Conservation (phyloP, 1,140 invertebrate genomes). For the Pectinophora gossypiella region DNA sequence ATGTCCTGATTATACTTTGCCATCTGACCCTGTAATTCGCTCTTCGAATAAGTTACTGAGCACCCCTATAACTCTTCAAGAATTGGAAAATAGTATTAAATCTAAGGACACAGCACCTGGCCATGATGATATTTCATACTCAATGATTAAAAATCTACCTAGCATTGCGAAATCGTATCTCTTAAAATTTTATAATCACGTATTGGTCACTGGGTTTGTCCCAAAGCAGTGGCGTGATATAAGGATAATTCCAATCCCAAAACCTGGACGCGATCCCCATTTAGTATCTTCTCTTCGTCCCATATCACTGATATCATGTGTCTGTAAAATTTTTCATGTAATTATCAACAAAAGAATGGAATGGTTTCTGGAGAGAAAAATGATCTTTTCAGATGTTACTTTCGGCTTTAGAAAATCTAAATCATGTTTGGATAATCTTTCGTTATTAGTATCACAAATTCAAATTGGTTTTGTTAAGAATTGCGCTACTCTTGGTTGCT, state of each 20-base stretch:
- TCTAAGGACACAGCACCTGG: slow-evolving; percentile 15
- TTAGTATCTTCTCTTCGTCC: slow-evolving; percentile 24
- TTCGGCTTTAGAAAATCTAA: slow-evolving; percentile 12
- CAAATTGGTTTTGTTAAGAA: slow-evolving; percentile 11
- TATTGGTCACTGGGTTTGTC: slow-evolving; percentile 14
- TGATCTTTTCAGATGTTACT: slow-evolving; percentile 4
- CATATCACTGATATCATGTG: slow-evolving; percentile 32
- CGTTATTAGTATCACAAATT: slow-evolving; percentile 4
- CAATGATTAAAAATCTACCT: slow-evolving; percentile 23
- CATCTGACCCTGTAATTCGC: neutral
- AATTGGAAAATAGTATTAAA: neutral
- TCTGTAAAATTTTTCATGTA: slow-evolving; percentile 26
- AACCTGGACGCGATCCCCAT: slow-evolving; percentile 19
- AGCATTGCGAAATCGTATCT: slow-evolving; percentile 7
- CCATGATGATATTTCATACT: slow-evolving; percentile 25
- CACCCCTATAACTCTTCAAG: neutral
- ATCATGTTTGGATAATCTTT: slow-evolving; percentile 14
- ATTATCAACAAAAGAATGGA: slow-evolving; percentile 17
- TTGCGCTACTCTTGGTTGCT: slow-evolving; percentile 7
- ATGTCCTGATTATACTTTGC: neutral
- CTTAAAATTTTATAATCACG: slow-evolving; percentile 19
- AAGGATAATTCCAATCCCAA: slow-evolving; percentile 40
- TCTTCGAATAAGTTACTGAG: neutral
- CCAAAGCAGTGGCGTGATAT: slow-evolving; percentile 44
- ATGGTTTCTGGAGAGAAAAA: slow-evolving; percentile 15